Base-by-base conservation (phyloP, 2,113 vertebrate species). In the Tenrec ecaudatus region DNA sequence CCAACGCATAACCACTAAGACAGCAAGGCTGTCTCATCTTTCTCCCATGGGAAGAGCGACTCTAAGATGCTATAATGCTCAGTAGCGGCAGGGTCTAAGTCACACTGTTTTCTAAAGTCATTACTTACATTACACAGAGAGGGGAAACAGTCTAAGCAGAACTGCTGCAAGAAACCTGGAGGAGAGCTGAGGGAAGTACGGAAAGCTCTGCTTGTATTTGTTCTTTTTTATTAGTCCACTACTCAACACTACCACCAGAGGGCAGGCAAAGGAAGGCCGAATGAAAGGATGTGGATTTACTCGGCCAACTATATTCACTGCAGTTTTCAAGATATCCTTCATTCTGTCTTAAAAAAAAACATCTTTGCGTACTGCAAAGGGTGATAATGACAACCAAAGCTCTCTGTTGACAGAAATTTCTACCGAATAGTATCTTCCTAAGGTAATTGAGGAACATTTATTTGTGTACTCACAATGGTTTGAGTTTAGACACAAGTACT, bases 181-280 rank as follows among this genome's bases (percentile, higher is more conserved):
- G 6, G 6, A 36, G 9, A 19, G 6, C 6, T 31, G 17, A 75
- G 19, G 12, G 10, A 25, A 8, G 27, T 43, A 40, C 53, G 36
- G 53, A 73, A 47, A 0, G 6, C 27, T 1, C 7, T 53, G 38
- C 81, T 43, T 2, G 0, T 0, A 1, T 71, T 40, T 71, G 23
- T 33, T 82, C 64, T 79, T 82, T 62, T 71, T n/a, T 22, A 20
- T 29, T 62, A 84, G 76, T 2, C 78, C 81, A 76, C 62, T 84
- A 71, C 93, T 83, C 80, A 68, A 81, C 36, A 69, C 82, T 22
- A 29, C 97, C 96, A 88, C 95, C 23, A 92, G 96, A 89, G 95
- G 95, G 97, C 96, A 96, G 94, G 43, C 91, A 20, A 85, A 92
- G 94, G 90, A 91, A 95, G 43, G 83, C 40, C 93, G 86, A 29